A percentile compares a stretch with the other conserved stretches of the same genome.
Evolutionary conservation across 1,140 invertebrate species (phyloP).

Genomic region (Formica exsecta): DNA sequence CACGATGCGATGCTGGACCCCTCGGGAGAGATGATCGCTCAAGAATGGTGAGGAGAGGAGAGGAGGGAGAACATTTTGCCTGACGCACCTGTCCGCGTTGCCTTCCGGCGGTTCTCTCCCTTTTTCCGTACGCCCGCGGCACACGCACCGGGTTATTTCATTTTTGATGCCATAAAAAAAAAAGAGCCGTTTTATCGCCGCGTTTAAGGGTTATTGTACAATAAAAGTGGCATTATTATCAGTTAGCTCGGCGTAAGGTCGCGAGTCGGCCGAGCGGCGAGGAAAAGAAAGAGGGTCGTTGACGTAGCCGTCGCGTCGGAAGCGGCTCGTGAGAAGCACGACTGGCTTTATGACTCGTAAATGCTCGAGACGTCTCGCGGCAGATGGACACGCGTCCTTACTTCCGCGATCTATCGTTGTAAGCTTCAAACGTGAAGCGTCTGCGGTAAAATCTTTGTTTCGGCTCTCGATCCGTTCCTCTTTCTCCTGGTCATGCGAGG

Average conservation of each 20-base stretch:
- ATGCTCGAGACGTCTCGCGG: slow-evolving; percentile 82
- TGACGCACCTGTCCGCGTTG: slow-evolving; percentile 60
- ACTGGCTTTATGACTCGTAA: slow-evolving; percentile 86
- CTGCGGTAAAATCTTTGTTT: slow-evolving; percentile 43
- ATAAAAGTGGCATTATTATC: slow-evolving; percentile 87
- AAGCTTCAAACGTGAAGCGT: slow-evolving; percentile 50
- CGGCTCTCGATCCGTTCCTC: neutral
- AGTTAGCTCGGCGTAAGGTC: slow-evolving; percentile 80
- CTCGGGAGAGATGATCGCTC: slow-evolving; percentile 39
- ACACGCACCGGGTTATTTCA: slow-evolving; percentile 79
- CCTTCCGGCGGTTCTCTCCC: neutral
- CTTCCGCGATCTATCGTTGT: slow-evolving; percentile 67
- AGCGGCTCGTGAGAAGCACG: slow-evolving; percentile 84
- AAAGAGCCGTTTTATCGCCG: slow-evolving; percentile 83
- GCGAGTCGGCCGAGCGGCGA: slow-evolving; percentile 56
- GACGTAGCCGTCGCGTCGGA: slow-evolving; percentile 68
- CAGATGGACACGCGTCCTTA: slow-evolving; percentile 28
- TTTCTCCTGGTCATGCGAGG: neutral
- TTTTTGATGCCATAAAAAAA: slow-evolving; percentile 83
- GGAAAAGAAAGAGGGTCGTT: slow-evolving; percentile 57
- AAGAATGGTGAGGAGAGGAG: too few species aligned
- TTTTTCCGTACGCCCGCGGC: slow-evolving; percentile 1
- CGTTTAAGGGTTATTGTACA: slow-evolving; percentile 86
- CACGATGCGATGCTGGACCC: slow-evolving; percentile 12
- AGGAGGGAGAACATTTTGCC: neutral